Percentiles rank a stretch among this genome's conserved stretches.
Evolutionary conservation across 2,888 invertebrate species (phyloP).

Genomic region (Drosophila incognita): DNA sequence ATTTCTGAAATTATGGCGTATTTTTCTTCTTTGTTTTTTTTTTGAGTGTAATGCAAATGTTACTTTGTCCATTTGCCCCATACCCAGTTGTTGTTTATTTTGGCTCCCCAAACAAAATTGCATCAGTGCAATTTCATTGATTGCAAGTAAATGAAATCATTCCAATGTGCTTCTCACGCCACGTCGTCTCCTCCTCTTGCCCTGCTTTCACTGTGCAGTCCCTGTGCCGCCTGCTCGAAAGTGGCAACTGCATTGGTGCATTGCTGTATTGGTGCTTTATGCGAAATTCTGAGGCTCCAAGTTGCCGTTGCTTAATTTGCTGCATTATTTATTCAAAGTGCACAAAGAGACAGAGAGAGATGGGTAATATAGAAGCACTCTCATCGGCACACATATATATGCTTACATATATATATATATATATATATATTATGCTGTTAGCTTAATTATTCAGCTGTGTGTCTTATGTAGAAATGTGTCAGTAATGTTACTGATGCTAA

Average conservation of each 20-base stretch:
- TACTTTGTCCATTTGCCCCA: slow-evolving; percentile 39
- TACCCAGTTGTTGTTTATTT: slow-evolving; percentile 64
- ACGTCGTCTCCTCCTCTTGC: slow-evolving; percentile 8
- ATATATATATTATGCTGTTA: not conserved
- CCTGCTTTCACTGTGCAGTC: too few species aligned
- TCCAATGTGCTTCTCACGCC: slow-evolving; percentile 37
- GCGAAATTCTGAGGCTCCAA: slow-evolving; percentile 39
- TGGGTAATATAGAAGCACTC: not conserved
- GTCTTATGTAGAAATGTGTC: not conserved
- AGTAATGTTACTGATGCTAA: too few species aligned
- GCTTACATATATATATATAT: not conserved
- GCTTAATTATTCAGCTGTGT: not conserved
- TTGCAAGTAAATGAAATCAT: slow-evolving; percentile 81
- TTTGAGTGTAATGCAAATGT: slow-evolving; percentile 33
- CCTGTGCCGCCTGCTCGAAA: slow-evolving; percentile 1
- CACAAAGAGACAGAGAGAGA: not conserved
- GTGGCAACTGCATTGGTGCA: slow-evolving; percentile 38
- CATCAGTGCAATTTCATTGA: slow-evolving; percentile 80
- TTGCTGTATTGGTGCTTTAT: slow-evolving; percentile 41
- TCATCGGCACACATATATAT: not conserved
- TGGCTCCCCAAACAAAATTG: slow-evolving; percentile 64
- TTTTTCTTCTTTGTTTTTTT: not conserved
- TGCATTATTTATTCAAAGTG: slow-evolving; percentile 48
- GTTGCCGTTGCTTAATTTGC: slow-evolving; percentile 51
- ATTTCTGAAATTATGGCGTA: not conserved